These are phyloP conservation scores for Stenopsyche tienmushanensis DNA, from an alignment of 1,140 invertebrate genomes.

Conservation along the genomic window DNA sequence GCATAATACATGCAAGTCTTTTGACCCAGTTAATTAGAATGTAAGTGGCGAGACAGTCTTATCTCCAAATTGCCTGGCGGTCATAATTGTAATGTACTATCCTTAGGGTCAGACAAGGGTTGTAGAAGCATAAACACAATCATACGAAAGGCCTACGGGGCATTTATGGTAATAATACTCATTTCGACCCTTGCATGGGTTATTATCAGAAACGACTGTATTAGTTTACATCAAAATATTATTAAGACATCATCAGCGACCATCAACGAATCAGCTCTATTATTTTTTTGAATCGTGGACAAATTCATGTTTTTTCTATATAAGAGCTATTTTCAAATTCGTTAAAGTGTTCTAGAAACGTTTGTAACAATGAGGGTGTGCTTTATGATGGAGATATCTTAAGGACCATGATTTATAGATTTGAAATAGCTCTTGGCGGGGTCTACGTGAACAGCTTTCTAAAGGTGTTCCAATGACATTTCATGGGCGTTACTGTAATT, in stretches of 20 bases:
- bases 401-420: constrained; percentile 40
- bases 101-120: constrained; percentile 32
- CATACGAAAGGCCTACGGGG: constrained; percentile 3
- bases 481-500: constrained; percentile 15
- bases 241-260: not conserved
- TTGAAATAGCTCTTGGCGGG: constrained; percentile 39
- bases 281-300: no score
- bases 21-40: constrained; percentile 43
- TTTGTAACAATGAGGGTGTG: no score
- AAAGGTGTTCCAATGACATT: constrained; percentile 34
- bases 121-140: constrained; percentile 38
- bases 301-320: no score
- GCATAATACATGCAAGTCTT: no score
- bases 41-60: constrained; percentile 42
- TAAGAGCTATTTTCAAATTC: no score
- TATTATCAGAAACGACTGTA: not conserved
- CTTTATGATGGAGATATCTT: constrained; percentile 38
- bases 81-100: constrained; percentile 32
- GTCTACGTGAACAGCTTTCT: constrained; percentile 37
- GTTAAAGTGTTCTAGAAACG: no score
- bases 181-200: not conserved
- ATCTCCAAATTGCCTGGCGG: constrained; percentile 34
- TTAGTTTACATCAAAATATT: not conserved
- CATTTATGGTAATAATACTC: constrained; percentile 18
- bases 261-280: no score